A percentile compares a stretch with the other conserved stretches of the same genome.
These are phyloP conservation scores for Ceratothoa steindachneri DNA, from an alignment of 2,888 invertebrate genomes.

Conservation along the genomic window DNA sequence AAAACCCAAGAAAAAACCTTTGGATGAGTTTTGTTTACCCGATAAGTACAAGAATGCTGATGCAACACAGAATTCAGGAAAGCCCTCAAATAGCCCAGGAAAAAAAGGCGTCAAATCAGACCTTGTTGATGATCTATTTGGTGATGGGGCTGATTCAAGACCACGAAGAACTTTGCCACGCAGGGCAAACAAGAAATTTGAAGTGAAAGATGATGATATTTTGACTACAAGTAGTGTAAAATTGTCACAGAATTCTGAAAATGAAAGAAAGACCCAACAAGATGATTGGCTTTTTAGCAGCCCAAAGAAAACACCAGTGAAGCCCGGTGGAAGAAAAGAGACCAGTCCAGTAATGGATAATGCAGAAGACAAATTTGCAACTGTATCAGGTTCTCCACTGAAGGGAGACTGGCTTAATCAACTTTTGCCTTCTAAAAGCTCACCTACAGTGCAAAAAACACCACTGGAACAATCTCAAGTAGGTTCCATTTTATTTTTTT, in stretches of 20 bases:
- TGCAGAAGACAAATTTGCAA: background rate
- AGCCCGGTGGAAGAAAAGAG: background rate
- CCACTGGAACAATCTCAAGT: background rate
- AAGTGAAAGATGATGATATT: background rate
- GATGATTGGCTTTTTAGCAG: background rate
- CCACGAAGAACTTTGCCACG: background rate
- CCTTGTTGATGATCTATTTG: background rate
- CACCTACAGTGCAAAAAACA: background rate
- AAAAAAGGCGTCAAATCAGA: background rate
- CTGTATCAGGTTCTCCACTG: background rate
- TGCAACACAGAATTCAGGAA: background rate
- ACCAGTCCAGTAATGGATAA: background rate
- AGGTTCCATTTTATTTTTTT: no score
- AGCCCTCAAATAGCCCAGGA: background rate
- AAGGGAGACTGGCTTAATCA: conserved; percentile 2
- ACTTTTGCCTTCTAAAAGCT: background rate
- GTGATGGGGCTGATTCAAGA: background rate
- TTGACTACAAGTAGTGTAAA: background rate
- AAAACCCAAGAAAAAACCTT: background rate
- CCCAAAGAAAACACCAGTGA: background rate
- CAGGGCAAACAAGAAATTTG: background rate
- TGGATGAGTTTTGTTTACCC: background rate
- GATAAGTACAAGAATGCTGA: background rate
- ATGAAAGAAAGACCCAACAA: background rate
- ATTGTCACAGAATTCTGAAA: background rate